phyloP scores from a whole-genome alignment of 2,113 vertebrate genomes.

The Peucedramus taeniatus region DNA sequence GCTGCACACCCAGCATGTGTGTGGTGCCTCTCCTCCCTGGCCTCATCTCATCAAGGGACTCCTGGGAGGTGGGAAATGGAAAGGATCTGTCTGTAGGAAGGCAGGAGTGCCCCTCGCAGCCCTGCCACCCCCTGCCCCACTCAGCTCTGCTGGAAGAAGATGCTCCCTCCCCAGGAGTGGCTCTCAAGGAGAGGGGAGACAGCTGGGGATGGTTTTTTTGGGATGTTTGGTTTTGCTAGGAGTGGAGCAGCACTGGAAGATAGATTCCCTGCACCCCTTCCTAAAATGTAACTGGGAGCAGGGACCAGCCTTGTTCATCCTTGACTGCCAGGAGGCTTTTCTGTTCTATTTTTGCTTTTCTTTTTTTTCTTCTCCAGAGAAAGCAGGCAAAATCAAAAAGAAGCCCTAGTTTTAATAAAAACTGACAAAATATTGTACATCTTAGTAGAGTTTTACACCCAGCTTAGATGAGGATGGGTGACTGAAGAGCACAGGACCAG shows the following conservation, averaged over 20 bases:
- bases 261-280: background rate
- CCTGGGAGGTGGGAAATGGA: background rate
- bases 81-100: background rate
- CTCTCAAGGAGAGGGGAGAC: background rate
- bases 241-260: background rate
- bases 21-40: background rate
- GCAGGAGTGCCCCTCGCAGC: background rate
- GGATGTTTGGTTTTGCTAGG: background rate
- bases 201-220: background rate
- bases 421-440: background rate
- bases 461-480: background rate
- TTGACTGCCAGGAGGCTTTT: background rate
- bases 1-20: background rate
- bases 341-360: background rate
- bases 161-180: background rate
- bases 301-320: background rate
- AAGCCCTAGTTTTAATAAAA: background rate
- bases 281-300: background rate
- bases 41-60: background rate
- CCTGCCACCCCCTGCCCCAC: background rate
- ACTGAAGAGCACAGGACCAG: background rate
- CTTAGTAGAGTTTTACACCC: background rate
- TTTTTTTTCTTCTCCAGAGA: background rate
- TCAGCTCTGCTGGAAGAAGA: background rate
- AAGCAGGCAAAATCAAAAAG: background rate